These are phyloP conservation scores for Calliphora vomitoria DNA, from an alignment of 2,888 invertebrate genomes.

Conservation along the genomic window DNA sequence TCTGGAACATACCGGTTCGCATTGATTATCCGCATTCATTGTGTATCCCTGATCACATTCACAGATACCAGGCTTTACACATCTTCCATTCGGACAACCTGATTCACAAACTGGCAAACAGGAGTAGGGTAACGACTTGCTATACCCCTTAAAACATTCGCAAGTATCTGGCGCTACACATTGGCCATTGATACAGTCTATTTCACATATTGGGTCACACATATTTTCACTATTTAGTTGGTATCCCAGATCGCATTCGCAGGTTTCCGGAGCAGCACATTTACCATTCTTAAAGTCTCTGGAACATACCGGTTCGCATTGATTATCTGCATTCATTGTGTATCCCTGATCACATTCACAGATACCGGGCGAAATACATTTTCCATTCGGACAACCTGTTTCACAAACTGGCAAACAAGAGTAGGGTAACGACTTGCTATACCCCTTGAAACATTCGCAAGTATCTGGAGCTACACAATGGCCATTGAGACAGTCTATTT, in stretches of 20 bases:
- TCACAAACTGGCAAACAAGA: neutral
- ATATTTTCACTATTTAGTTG: neutral
- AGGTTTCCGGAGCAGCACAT: slow-evolving; percentile 79
- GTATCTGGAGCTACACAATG: slow-evolving; percentile 65
- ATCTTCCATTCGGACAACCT: no score
- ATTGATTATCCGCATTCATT: slow-evolving; percentile 60
- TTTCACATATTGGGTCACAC: slow-evolving; percentile 75
- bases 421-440: slow-evolving; percentile 64
- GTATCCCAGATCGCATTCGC: slow-evolving; percentile 76
- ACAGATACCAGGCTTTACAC: no score
- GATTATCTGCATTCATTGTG: slow-evolving; percentile 56
- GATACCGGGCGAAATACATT: slow-evolving; percentile 64
- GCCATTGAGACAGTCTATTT: slow-evolving; percentile 77
- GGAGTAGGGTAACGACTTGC: no score
- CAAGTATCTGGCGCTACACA: slow-evolving; percentile 80
- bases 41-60: slow-evolving; percentile 88
- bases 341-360: slow-evolving; percentile 89
- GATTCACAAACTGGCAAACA: no score
- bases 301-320: slow-evolving; percentile 77
- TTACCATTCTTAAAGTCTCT: slow-evolving; percentile 78
- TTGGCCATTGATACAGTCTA: slow-evolving; percentile 77
- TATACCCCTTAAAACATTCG: no score
- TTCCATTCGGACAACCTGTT: neutral
- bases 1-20: slow-evolving; percentile 77
- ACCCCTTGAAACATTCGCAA: slow-evolving; percentile 89